Percentiles rank a stretch among this genome's conserved stretches.
Conservation (phyloP, 2,113 vertebrate genomes). For the Dunckerocampus dactyliophorus region DNA sequence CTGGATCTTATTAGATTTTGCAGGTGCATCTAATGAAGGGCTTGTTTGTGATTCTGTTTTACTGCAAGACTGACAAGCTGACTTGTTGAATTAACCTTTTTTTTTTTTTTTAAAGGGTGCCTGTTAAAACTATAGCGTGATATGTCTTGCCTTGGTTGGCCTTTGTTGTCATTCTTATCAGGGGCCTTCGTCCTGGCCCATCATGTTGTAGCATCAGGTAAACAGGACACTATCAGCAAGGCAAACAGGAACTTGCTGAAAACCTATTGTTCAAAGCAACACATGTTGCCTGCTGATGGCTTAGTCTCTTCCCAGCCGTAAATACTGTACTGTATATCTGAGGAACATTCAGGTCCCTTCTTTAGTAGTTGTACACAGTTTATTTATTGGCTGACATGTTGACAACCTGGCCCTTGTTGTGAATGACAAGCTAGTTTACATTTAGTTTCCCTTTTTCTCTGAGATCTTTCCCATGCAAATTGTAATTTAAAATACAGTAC, state of each 20-base stretch:
- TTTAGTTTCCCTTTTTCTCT: conserved; percentile 10
- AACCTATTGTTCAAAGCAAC: conserved; percentile 56
- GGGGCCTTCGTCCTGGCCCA: conserved; percentile 39
- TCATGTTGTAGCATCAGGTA: conserved; percentile 44
- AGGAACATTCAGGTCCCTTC: conserved; percentile 14
- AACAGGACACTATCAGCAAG: conserved; percentile 57
- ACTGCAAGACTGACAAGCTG: neutral
- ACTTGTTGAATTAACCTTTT: neutral
- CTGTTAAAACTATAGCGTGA: conserved; percentile 23
- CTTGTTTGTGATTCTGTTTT: neutral
- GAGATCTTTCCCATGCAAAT: conserved; percentile 19
- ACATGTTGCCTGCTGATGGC: conserved; percentile 52
- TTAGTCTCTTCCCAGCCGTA: conserved; percentile 39
- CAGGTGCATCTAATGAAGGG: too few species aligned
- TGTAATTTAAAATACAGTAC: conserved; percentile 28
- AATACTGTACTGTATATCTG: conserved; percentile 7
- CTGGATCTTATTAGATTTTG: too few species aligned
- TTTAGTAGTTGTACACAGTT: conserved; percentile 36
- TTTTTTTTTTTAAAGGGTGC: conserved; percentile 4
- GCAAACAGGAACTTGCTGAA: conserved; percentile 64
- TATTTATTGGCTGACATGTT: conserved; percentile 29
- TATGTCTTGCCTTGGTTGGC: conserved; percentile 23
- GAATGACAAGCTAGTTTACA: conserved; percentile 18
- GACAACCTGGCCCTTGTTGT: conserved; percentile 16
- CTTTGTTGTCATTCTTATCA: conserved; percentile 64